A percentile compares a stretch with the other conserved stretches of the same genome.
These are phyloP conservation scores for Sinocyclocheilus anshuiensis DNA, from an alignment of 2,113 vertebrate genomes.

Conservation along the genomic window DNA sequence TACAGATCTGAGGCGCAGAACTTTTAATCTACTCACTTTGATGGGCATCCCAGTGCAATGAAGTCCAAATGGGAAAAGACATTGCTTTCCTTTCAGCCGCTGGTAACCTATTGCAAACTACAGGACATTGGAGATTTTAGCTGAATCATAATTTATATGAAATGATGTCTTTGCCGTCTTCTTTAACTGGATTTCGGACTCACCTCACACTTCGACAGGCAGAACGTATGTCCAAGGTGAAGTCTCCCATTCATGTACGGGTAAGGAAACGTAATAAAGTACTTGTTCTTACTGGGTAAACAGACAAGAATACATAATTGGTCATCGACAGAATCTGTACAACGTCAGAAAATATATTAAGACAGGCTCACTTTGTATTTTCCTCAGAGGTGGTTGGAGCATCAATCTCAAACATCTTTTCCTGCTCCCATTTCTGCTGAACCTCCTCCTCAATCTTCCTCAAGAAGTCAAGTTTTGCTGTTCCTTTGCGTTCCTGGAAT, in stretches of 20 bases:
- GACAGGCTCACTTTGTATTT: conserved; percentile 67
- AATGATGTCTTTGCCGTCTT: background rate
- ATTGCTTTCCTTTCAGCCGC: conserved; percentile 88
- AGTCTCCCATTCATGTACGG: conserved; percentile 98
- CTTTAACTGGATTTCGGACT: conserved; percentile 40
- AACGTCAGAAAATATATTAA: background rate
- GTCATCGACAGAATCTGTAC: background rate
- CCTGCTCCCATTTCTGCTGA: conserved; percentile 89
- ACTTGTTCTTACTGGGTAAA: conserved; percentile 84
- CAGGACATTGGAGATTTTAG: background rate
- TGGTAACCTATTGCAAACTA: conserved; percentile 93
- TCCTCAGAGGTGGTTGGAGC: conserved; percentile 69
- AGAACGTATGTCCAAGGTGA: conserved; percentile 95
- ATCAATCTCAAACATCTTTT: conserved; percentile 82
- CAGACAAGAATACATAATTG: conserved; percentile 15
- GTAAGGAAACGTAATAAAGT: conserved; percentile 92
- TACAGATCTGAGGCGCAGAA: background rate
- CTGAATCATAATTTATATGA: background rate
- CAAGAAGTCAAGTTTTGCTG: conserved; percentile 92
- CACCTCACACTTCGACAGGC: conserved; percentile 97
- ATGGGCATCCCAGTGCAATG: conserved; percentile 99
- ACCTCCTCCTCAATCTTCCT: conserved; percentile 91
- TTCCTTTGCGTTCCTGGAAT: conserved; percentile 91
- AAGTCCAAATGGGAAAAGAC: conserved; percentile 93
- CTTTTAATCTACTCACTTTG: conserved; percentile 80